These are phyloP conservation scores for Eurystomus glaucurus DNA, from an alignment of 2,797 vertebrate species.

Conservation along the genomic window DNA sequence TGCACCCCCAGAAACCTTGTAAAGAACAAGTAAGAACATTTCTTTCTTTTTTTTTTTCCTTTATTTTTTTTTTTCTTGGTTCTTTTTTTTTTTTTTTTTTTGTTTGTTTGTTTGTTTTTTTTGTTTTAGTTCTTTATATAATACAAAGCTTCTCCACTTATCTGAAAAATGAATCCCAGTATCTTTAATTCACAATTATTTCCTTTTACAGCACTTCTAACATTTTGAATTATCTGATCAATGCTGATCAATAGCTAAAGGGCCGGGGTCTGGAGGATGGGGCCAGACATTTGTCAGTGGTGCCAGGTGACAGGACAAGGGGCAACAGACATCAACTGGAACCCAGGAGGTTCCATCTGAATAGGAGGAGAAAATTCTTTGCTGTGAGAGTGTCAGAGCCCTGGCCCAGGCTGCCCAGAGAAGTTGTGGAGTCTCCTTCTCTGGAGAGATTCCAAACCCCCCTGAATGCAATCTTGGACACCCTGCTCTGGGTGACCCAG, in stretches of 20 bases:
- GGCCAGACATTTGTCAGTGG: neutral
- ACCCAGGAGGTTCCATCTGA: neutral
- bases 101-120: accelerated
- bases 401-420: neutral
- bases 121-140: accelerated
- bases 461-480: no score
- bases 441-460: neutral
- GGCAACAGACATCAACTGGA: neutral
- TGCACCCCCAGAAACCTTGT: accelerated
- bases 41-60: accelerated
- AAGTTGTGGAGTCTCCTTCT: neutral
- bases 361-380: neutral
- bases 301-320: neutral
- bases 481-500: neutral
- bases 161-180: accelerated
- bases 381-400: neutral
- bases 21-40: accelerated
- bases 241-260: neutral
- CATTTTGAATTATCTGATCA: neutral
- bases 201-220: neutral
- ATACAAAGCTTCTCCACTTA: neutral
- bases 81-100: accelerated
- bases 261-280: neutral
- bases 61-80: accelerated
- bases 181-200: neutral